Evolutionary conservation across 2,888 invertebrate genomes (phyloP), one percentile per base, ranked within the genome.

Genomic region (Acanthosepion esculentum): DNA sequence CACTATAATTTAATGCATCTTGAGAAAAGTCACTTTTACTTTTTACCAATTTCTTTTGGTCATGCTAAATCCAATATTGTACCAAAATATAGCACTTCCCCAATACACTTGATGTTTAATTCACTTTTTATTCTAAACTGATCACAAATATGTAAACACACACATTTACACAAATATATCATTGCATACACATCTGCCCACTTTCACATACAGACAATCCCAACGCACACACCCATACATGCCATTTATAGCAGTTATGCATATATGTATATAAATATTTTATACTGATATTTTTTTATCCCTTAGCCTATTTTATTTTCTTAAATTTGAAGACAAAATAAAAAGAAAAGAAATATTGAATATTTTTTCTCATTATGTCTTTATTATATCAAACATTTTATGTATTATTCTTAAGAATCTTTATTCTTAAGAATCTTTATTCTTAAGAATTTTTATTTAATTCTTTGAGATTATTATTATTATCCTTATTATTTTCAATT

Each of bases 211-310:
- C 41, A 33, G 8, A 8, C 94, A 59, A 41, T 3, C 23, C 15
- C 3, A 29, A 23, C 29, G 15, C 91, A 94, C 23, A 48, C 26
- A 48, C 91, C 91, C 64, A 95, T 94, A 95, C 59, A n/a, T 41
- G 41, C 41, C 48, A 78, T 15, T 15, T 78, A 78, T 33, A n/a
- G n/a, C 48, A 78, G n/a, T 78, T n/a, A 78, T 78, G 78, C n/a
- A 5, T 78, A n/a, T n/a, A 78, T 78, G 78, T 94, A 91, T 78
- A 48, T 94, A 94, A 48, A 91, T 91, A 41, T 94, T 48, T 50
- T 20, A 48, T 33, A 64, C 59, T 41, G 10, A 41, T 59, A 48
- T 33, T 18, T 48, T 48, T 91, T 50, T 95, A 94, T 93, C 55
- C 92, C 41, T 92, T 29, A 92, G 48, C 93, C 6, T 94, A 41